Percentiles rank a stretch among this genome's conserved stretches.
These are phyloP conservation scores for Probosciger aterrimus DNA, from an alignment of 2,113 vertebrate species.

Conservation along the genomic window DNA sequence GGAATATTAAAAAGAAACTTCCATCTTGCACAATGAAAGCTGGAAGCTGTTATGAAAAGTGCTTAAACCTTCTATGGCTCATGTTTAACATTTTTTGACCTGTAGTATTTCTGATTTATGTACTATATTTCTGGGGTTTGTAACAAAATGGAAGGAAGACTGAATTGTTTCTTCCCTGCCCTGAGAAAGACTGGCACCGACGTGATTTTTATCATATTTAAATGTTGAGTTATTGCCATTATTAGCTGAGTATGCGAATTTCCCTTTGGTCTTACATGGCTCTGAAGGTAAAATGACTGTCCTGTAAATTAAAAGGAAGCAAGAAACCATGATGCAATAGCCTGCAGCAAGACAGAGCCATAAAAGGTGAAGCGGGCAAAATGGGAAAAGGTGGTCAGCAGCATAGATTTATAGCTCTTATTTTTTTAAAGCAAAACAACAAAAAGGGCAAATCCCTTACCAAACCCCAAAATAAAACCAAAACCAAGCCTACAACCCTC, in stretches of 20 bases:
- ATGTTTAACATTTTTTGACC: neutral
- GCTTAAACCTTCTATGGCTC: neutral
- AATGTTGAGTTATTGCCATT: neutral
- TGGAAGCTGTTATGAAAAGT: neutral
- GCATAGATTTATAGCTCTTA: neutral
- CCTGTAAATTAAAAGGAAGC: neutral
- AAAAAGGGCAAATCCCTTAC: fast-evolving
- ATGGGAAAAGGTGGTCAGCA: neutral
- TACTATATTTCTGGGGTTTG: neutral
- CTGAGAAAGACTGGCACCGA: neutral
- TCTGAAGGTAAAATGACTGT: neutral
- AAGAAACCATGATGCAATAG: neutral
- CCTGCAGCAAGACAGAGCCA: neutral
- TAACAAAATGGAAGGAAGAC: neutral
- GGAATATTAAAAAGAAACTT: neutral
- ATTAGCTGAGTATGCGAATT: neutral
- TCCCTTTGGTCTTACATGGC: neutral
- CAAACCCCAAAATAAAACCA: neutral
- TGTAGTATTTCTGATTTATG: neutral
- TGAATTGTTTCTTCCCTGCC: neutral
- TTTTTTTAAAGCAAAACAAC: neutral
- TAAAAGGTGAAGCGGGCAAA: neutral
- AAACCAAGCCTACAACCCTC: neutral
- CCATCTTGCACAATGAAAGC: neutral
- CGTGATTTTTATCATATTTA: neutral